Evolutionary conservation across 2,113 vertebrate genomes (phyloP).

Genomic region (rabbit (Oryctolagus cuniculus)): DNA sequence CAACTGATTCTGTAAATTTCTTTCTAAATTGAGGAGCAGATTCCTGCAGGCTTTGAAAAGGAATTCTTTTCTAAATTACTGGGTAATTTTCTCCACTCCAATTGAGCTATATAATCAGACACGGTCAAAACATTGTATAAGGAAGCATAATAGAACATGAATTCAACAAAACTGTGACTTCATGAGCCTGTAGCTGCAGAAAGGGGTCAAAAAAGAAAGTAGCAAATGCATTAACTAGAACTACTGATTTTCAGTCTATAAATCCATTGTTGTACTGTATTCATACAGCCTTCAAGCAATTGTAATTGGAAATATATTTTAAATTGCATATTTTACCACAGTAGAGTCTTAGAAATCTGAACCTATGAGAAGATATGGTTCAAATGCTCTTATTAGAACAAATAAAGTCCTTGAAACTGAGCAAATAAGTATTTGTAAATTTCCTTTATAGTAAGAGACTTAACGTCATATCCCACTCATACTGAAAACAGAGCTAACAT

Average conservation of each 20-base stretch:
- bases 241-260: background rate
- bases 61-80: constrained; percentile 84
- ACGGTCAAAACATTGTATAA: constrained; percentile 80
- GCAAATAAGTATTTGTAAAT: background rate
- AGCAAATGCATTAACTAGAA: constrained; percentile 40
- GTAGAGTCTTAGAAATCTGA: background rate
- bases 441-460: background rate
- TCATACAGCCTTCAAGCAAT: background rate
- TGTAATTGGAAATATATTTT: constrained; percentile 32
- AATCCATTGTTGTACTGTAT: background rate
- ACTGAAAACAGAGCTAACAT: background rate
- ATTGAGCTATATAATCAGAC: constrained; percentile 82
- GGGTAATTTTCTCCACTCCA: constrained; percentile 83
- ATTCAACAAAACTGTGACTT: constrained; percentile 76
- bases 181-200: background rate
- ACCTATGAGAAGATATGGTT: background rate
- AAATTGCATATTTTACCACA: constrained; percentile 26
- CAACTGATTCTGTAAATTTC: constrained; percentile 80
- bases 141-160: constrained; percentile 81
- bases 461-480: background rate
- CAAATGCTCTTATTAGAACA: background rate
- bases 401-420: background rate
- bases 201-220: constrained; percentile 74
- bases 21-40: constrained; percentile 81
- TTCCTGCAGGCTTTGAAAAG: constrained; percentile 78